Evolutionary conservation across 2,113 vertebrate species (phyloP).

Genomic region (Chaetorhynchus papuensis): DNA sequence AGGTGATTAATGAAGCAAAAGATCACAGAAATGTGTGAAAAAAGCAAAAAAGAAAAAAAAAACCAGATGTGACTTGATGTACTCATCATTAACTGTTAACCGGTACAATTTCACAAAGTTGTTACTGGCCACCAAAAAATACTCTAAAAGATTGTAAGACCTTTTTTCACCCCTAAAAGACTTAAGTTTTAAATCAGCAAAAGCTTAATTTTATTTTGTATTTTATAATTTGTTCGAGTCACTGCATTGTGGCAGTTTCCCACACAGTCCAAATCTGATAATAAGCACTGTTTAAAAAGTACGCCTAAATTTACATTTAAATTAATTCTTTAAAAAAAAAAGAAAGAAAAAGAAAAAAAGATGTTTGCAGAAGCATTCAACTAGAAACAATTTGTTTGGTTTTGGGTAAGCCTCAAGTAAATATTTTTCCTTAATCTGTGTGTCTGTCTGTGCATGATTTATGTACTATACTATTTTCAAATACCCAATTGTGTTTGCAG

Average conservation of each 20-base stretch:
- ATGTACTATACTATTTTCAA: constrained; percentile 51
- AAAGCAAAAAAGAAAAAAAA: not conserved
- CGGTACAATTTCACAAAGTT: not conserved
- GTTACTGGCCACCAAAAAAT: not conserved
- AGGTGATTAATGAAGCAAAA: not conserved
- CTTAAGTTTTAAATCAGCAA: not conserved
- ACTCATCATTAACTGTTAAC: not conserved
- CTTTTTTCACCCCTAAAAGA: too few species aligned
- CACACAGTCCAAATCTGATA: constrained; percentile 49
- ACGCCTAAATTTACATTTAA: constrained; percentile 60
- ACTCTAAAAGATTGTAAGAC: not conserved
- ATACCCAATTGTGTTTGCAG: constrained; percentile 45
- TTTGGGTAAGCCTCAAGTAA: constrained; percentile 58
- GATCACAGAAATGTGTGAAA: not conserved
- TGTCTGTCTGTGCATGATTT: constrained; percentile 63
- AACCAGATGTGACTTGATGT: not conserved
- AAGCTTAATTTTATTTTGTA: constrained; percentile 1
- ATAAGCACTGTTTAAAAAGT: constrained; percentile 26
- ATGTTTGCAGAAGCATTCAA: constrained; percentile 46
- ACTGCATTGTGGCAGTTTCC: not conserved
- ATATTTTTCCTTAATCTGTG: constrained; percentile 65
- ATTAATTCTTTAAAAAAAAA: not conserved
- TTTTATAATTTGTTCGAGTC: not conserved
- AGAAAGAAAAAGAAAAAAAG: not conserved
- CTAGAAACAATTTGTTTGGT: constrained; percentile 61